A percentile compares a stretch with the other conserved stretches of the same genome.
phyloP scores from a whole-genome alignment of 2,888 invertebrate genomes.

The Timema cristinae region DNA sequence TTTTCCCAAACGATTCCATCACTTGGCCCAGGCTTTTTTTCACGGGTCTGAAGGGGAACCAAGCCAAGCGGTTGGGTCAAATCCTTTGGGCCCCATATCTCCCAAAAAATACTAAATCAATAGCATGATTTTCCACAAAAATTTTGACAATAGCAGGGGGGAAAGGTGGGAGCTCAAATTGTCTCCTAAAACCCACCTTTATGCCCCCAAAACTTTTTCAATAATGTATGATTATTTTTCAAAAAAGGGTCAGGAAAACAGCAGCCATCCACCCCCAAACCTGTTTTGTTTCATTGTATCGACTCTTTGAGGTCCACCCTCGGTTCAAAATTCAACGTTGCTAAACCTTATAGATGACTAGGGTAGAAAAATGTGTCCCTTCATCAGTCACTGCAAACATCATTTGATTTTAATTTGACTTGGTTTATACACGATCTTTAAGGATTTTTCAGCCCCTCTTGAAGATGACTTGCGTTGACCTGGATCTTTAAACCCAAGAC shows the following conservation, averaged over 20 bases:
- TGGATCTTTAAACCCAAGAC: constrained; percentile 38
- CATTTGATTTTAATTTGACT: constrained; percentile 24
- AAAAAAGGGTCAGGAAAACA: constrained; percentile 40
- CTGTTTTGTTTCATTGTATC: constrained; percentile 37
- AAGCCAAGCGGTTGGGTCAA: too few relatives aligned
- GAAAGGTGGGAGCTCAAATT: constrained; percentile 28
- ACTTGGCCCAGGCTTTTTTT: background rate
- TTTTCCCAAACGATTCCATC: background rate
- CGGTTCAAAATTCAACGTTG: constrained; percentile 31
- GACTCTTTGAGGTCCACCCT: constrained; percentile 28
- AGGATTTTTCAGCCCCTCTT: constrained; percentile 31
- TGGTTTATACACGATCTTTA: constrained; percentile 31
- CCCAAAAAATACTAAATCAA: too few relatives aligned
- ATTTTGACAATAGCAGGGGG: constrained; percentile 27
- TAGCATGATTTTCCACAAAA: constrained; percentile 27
- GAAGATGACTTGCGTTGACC: constrained; percentile 30
- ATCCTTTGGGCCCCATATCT: too few relatives aligned
- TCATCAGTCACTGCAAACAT: constrained; percentile 28
- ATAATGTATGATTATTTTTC: constrained; percentile 27
- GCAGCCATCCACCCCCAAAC: constrained; percentile 39
- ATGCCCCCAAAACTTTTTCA: constrained; percentile 20
- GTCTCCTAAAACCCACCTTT: too few relatives aligned
- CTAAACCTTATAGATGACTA: constrained; percentile 31
- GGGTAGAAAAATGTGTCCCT: constrained; percentile 29
- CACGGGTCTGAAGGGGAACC: too few relatives aligned